Conservation (phyloP, 2,113 vertebrate genomes). For the Alouatta palliata region DNA sequence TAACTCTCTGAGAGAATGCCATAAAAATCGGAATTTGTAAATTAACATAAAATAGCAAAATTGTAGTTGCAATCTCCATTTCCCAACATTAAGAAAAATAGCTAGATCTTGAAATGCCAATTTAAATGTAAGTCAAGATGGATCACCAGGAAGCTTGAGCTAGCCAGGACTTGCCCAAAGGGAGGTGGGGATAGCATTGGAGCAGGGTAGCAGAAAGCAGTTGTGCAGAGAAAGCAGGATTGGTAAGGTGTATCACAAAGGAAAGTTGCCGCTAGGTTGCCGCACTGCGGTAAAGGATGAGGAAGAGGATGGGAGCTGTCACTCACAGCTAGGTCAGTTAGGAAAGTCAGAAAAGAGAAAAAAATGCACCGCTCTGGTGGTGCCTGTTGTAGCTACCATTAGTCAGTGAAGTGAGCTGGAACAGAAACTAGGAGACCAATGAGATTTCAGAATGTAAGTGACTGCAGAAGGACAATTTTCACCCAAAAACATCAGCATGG, state of each 20-base stretch:
- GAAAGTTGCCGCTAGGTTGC: neutral
- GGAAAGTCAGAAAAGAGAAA: neutral
- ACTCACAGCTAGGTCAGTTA: neutral
- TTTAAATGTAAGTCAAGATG: neutral
- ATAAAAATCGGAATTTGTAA: neutral
- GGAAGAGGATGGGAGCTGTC: neutral
- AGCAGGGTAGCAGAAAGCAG: neutral
- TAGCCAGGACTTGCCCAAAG: neutral
- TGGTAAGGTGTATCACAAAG: neutral
- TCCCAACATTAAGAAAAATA: neutral
- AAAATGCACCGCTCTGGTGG: rapidly evolving
- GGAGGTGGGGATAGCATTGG: neutral
- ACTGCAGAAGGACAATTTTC: neutral
- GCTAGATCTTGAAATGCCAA: constrained; percentile 31
- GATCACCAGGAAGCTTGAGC: neutral
- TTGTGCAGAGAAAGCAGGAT: neutral
- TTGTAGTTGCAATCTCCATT: neutral
- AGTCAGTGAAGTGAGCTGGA: neutral
- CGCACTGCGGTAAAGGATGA: neutral
- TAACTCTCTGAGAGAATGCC: neutral
- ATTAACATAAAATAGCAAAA: neutral
- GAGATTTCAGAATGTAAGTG: neutral
- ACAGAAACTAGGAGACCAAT: neutral
- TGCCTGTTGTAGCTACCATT: neutral
- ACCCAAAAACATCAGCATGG: neutral